Evolutionary conservation across 2,888 invertebrate species (phyloP), one percentile per base, ranked within the genome.

Genomic region (Cloeon dipterum): DNA sequence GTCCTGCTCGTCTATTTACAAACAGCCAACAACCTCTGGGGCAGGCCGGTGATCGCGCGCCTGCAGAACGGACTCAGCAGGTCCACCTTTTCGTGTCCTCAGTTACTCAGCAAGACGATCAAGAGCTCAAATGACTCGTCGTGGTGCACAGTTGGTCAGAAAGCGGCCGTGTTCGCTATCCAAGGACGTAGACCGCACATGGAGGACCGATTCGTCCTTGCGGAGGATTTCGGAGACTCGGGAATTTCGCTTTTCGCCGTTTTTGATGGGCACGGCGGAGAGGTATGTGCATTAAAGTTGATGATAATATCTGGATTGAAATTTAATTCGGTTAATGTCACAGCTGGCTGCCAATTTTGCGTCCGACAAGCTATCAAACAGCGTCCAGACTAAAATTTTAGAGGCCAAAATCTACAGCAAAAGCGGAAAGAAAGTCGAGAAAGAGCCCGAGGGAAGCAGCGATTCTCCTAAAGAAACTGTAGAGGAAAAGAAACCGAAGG

Each of bases 251-350:
- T 93, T 40, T 88, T 83, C 59, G 89, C 88, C 32, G 75, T 93
- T 45, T 91, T 89, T 55, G 91, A 93, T 59, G 91, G 91, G 1
- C 91, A 93, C 55, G 93, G 91, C 36, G 93, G 91, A 26, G 86
- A 89, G 56, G 69, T 69, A 52, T 50, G 49, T 38, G 38, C n/a
- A 11, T 10, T 23, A 8, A 3, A 11, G 13, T 29, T 19, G 23
- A n/a, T n/a, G n/a, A n/a, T n/a, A n/a, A n/a, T n/a, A n/a, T n/a
- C n/a, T n/a, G n/a, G n/a, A n/a, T n/a, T n/a, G n/a, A n/a, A n/a
- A n/a, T n/a, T 7, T 36, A 20, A 19, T 14, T 20, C 11, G 23
- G 16, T 25, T 3, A 26, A 23, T 36, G 43, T 55, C 54, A 35
- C 50, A 63, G 61, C 83, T 83, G 62, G 89, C 89, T 36, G 88